Evolutionary conservation across 2,888 invertebrate species (phyloP).

Genomic region (Lordiphosa fenestrarum): DNA sequence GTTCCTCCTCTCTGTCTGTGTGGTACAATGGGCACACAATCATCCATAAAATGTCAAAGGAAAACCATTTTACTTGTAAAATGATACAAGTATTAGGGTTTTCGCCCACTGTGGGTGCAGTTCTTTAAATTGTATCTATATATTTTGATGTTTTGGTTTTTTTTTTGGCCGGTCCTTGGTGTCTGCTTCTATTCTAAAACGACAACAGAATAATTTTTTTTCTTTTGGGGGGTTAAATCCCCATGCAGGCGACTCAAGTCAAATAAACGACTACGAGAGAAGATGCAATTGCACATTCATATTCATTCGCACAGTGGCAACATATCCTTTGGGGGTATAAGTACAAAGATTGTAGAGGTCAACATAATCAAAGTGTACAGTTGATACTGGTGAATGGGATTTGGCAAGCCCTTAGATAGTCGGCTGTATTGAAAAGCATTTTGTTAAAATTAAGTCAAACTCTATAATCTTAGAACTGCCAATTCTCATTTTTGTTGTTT

Average conservation of each 20-base stretch:
- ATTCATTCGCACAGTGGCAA: slow-evolving; percentile 29
- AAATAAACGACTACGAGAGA: slow-evolving; percentile 26
- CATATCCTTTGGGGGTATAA: slow-evolving; percentile 37
- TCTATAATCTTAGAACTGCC: no score
- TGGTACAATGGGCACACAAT: slow-evolving; percentile 31
- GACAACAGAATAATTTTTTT: slow-evolving; percentile 47
- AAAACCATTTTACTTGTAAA: slow-evolving; percentile 6
- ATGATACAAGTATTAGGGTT: neutral
- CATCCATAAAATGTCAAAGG: slow-evolving; percentile 18
- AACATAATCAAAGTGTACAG: slow-evolving; percentile 12
- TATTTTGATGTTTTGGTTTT: slow-evolving; percentile 27
- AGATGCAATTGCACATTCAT: slow-evolving; percentile 27
- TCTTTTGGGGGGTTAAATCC: slow-evolving; percentile 25
- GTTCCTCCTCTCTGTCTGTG: slow-evolving; percentile 5
- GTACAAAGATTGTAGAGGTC: slow-evolving; percentile 17
- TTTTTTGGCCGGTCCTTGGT: slow-evolving; percentile 35
- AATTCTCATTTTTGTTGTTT: no score
- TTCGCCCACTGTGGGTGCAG: slow-evolving; percentile 24
- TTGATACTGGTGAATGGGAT: no score
- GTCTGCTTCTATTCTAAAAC: slow-evolving; percentile 38
- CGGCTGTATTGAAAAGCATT: no score
- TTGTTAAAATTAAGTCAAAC: no score
- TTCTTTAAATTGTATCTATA: slow-evolving; percentile 37
- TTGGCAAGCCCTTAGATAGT: no score
- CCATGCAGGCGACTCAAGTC: slow-evolving; percentile 37